A percentile compares a stretch with the other conserved stretches of the same genome.
Conservation (phyloP, 2,797 vertebrate species). For the Clarias platycephalus region DNA sequence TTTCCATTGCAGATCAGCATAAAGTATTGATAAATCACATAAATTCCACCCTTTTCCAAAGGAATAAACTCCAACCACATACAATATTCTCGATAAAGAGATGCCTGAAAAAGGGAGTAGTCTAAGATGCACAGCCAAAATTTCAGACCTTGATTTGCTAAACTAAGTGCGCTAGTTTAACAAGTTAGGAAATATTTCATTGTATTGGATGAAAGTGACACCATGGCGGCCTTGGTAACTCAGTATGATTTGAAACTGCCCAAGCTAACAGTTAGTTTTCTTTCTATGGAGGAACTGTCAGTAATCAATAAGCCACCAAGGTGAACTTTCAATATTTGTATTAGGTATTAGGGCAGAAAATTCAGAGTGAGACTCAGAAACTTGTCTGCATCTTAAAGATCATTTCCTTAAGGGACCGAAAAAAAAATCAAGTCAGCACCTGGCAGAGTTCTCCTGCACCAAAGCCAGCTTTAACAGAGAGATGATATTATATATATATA, state of each 20-base stretch:
- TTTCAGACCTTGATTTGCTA: not conserved
- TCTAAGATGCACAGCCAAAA: not conserved
- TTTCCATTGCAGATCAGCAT: not conserved
- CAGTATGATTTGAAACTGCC: not conserved
- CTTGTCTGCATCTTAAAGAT: not conserved
- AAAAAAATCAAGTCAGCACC: constrained; percentile 1
- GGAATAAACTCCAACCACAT: not conserved
- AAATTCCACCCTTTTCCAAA: not conserved
- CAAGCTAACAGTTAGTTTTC: not conserved
- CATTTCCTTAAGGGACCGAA: not conserved
- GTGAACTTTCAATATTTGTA: not conserved
- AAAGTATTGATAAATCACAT: not conserved
- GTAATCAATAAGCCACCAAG: not conserved
- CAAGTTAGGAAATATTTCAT: not conserved
- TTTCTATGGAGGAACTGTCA: not conserved
- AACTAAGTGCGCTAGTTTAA: not conserved
- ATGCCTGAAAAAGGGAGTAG: not conserved
- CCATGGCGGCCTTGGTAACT: not conserved
- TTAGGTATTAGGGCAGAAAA: not conserved
- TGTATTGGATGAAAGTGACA: not conserved
- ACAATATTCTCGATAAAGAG: not conserved
- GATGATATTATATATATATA: not conserved
- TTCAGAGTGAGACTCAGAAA: not conserved
- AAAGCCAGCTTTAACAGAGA: not conserved
- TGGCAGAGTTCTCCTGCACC: not conserved